Evolutionary conservation across 1,140 invertebrate species (phyloP), one percentile per base, ranked within the genome.

Genomic region (Diprion similis): DNA sequence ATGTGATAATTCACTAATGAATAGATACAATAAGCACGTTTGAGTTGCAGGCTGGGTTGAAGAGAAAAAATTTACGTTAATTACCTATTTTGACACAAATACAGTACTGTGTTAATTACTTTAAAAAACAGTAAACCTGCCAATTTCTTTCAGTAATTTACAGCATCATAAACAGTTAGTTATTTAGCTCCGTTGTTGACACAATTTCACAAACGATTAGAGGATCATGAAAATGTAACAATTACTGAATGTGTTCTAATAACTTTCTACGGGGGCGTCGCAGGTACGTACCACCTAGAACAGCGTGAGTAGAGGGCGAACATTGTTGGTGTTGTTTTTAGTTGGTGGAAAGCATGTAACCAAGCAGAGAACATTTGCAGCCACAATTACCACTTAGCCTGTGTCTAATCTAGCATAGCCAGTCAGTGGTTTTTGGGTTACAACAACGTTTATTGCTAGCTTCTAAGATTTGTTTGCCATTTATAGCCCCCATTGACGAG

Each of bases 331-430:
- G 81, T 83, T 82, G 83, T 85, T 81, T 80, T 80, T 83, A 83
- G 81, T 85, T 84, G 83, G 78, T 83, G 82, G 82, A 81, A 85
- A 85, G 84, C 84, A 85, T 85, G 84, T 85, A 84, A 85, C 76
- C 81, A 85, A 85, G 84, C 84, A 85, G 79, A 85, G 79, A 85
- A 84, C 77, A 83, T 82, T 83, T 82, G 83, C 84, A 83, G 80
- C 82, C 84, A 85, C 81, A 83, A 82, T 84, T 15, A 59, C 51
- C 51, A 59, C 51, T 59, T 83, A 84, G 76, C 80, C 78, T 78
- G 79, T 82, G 78, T 80, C 79, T 78, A 82, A 73, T 79, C 76
- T 78, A 80, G 51, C 74, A 48, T 83, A 81, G 78, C 79, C 77
- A 80, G 80, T 81, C 74, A 66, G 72, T 59, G 74, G 71, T 66